Conservation (phyloP, 1,140 invertebrate species). For the Cataglyphis hispanica region DNA sequence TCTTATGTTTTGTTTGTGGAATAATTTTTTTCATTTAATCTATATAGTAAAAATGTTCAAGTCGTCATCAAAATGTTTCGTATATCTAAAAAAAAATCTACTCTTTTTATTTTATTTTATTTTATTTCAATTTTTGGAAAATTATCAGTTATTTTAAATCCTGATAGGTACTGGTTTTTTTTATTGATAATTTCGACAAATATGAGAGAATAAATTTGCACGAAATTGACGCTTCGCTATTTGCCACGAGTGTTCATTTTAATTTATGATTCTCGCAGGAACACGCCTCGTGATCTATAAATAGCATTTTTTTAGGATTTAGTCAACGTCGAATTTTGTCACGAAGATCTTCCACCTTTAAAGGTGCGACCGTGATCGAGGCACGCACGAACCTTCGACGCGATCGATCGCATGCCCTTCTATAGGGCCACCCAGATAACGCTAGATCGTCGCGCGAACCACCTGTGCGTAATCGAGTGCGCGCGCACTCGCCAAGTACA, state of each 20-base stretch:
- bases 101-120: no score
- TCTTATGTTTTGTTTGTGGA: not conserved
- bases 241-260: not conserved
- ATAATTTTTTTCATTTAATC: not conserved
- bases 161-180: no score
- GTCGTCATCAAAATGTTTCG: no score
- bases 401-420: slow-evolving; percentile 60
- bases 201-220: no score
- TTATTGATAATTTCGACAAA: no score
- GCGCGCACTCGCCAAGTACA: slow-evolving; percentile 55
- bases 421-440: slow-evolving; percentile 24
- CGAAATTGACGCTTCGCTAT: not conserved
- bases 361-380: not conserved
- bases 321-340: not conserved
- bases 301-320: slow-evolving; percentile 20
- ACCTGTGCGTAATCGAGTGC: slow-evolving; percentile 62
- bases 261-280: not conserved
- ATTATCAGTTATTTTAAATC: not conserved
- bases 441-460: slow-evolving; percentile 48
- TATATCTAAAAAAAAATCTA: not conserved
- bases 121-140: not conserved
- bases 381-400: not conserved
- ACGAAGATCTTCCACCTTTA: not conserved
- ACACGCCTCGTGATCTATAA: not conserved
- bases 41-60: not conserved